These are phyloP conservation scores for Progne subis DNA, from an alignment of 2,113 vertebrate species.

Conservation along the genomic window DNA sequence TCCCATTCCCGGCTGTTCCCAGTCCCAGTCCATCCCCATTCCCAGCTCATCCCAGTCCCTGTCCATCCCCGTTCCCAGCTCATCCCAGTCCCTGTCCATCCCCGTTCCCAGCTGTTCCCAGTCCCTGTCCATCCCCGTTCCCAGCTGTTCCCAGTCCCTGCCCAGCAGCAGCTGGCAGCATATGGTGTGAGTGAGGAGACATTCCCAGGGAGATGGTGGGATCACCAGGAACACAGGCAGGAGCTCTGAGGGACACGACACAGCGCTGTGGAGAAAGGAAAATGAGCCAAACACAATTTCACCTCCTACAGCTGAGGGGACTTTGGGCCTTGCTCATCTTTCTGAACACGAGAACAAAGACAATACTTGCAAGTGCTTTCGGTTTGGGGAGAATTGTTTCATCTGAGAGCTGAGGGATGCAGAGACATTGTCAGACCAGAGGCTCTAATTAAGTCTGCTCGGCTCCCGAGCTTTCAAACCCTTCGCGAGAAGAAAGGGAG, in stretches of 20 bases:
- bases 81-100: background rate
- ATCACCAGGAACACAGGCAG: background rate
- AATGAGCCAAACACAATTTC: background rate
- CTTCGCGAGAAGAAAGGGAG: background rate
- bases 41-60: too few relatives aligned
- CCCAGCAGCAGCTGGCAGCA: background rate
- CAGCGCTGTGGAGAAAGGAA: background rate
- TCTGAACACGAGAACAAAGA: background rate
- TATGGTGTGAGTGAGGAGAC: background rate
- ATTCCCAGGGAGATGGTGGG: background rate
- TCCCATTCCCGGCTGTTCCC: too few relatives aligned
- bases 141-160: background rate
- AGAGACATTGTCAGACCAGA: background rate
- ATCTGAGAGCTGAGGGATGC: background rate
- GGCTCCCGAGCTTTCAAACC: background rate
- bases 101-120: background rate
- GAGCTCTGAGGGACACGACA: background rate
- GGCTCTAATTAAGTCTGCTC: background rate
- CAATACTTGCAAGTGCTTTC: background rate
- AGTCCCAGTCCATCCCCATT: too few relatives aligned
- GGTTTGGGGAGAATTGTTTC: background rate
- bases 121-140: background rate
- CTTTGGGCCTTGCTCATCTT: background rate
- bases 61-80: background rate
- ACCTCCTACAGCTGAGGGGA: background rate